phyloP scores from a whole-genome alignment of 2,888 invertebrate genomes.

The Pollenia griseotomentosa region DNA sequence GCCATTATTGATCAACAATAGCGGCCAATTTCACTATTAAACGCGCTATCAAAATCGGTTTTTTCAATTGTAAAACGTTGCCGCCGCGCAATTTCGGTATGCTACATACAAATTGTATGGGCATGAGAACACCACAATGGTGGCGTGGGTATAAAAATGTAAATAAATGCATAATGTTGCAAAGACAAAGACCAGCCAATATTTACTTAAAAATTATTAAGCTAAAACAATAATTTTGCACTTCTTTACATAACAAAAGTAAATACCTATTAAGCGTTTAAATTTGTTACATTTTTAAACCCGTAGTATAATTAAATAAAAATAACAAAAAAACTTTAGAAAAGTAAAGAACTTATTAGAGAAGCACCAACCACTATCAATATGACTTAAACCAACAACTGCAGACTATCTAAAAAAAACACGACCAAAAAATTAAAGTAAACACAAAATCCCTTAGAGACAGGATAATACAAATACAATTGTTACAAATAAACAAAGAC shows the following conservation, averaged over 20 bases:
- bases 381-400: conserved; percentile 1
- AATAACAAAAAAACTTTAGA: conserved; percentile 1
- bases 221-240: conserved; percentile 21
- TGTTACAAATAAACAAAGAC: conserved; percentile 34
- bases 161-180: background rate
- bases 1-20: too few species aligned
- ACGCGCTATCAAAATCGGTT: too few species aligned
- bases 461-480: conserved; percentile 54
- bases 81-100: too few species aligned
- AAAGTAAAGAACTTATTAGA: conserved; percentile 21
- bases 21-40: too few species aligned
- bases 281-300: background rate
- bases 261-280: conserved; percentile 15
- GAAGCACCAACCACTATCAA: conserved; percentile 45
- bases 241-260: conserved; percentile 17
- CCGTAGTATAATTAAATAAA: background rate
- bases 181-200: background rate
- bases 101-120: too few species aligned
- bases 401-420: conserved; percentile 29
- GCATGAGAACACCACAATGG: too few species aligned
- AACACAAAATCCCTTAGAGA: conserved; percentile 14
- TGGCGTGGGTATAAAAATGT: too few species aligned
- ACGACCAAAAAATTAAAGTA: background rate
- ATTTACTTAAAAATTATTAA: background rate
- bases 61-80: too few species aligned